Percentiles rank a stretch among this genome's conserved stretches.
Evolutionary conservation across 2,888 invertebrate genomes (phyloP).

Genomic region (Stenodera caucasica): DNA sequence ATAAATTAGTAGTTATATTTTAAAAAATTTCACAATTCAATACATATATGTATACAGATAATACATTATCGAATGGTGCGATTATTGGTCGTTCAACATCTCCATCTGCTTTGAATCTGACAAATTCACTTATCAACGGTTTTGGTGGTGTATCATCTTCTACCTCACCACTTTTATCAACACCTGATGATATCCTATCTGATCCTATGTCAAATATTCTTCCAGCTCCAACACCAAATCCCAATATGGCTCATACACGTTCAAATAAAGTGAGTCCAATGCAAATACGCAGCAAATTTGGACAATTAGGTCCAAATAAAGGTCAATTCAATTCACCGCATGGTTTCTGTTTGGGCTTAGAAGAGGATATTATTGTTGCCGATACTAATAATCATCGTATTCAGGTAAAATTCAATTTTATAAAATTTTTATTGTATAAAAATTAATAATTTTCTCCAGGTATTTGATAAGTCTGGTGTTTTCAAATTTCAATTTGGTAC

Average conservation of each 20-base stretch:
- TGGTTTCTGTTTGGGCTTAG: conserved; percentile 92
- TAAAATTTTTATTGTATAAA: background rate
- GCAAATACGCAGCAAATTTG: conserved; percentile 92
- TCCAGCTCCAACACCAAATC: conserved; percentile 57
- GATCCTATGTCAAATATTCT: conserved; percentile 61
- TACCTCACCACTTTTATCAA: conserved; percentile 64
- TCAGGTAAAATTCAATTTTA: conserved; percentile 61
- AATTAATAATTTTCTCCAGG: conserved; percentile 56
- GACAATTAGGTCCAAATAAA: conserved; percentile 88
- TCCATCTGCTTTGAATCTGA: conserved; percentile 61
- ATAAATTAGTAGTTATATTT: background rate
- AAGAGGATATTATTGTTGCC: conserved; percentile 95
- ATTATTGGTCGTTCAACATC: conserved; percentile 64
- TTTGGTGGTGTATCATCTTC: conserved; percentile 63
- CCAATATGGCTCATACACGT: conserved; percentile 49
- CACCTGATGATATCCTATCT: conserved; percentile 54
- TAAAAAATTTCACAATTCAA: background rate
- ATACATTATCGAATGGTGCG: conserved; percentile 51
- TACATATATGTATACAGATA: conserved; percentile 13
- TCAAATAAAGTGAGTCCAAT: conserved; percentile 78
- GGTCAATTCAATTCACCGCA: conserved; percentile 97
- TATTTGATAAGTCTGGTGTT: conserved; percentile 91
- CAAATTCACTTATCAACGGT: conserved; percentile 59
- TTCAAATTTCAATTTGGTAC: conserved; percentile 94
- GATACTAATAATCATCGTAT: conserved; percentile 97